A percentile compares a stretch with the other conserved stretches of the same genome.
Evolutionary conservation across 2,797 vertebrate genomes (phyloP).

Genomic region (Schizothorax lantsangensis): DNA sequence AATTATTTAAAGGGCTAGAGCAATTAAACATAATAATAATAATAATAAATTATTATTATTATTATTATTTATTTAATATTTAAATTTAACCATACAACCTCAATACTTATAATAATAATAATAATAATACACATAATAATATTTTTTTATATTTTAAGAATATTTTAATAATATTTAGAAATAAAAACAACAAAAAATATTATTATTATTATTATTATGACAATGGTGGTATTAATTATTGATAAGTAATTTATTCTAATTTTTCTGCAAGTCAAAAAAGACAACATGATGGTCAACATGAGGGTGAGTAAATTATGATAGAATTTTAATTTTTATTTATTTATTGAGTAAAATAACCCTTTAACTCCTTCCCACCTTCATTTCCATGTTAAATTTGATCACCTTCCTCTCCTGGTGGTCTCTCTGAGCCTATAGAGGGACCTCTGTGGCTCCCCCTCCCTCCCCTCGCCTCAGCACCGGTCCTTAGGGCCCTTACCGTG

Average conservation of each 20-base stretch:
- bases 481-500: conserved; percentile 13
- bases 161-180: not conserved
- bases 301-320: too few relatives aligned
- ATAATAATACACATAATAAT: too few relatives aligned
- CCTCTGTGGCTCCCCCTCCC: not conserved
- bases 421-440: conserved; percentile 1
- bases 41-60: too few relatives aligned
- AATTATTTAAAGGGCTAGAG: not conserved
- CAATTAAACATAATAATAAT: not conserved
- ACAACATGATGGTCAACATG: too few relatives aligned
- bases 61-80: too few relatives aligned
- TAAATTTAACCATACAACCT: too few relatives aligned
- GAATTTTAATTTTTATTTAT: not conserved
- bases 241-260: not conserved
- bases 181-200: not conserved
- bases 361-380: not conserved
- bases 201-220: not conserved
- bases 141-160: not conserved
- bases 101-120: too few relatives aligned
- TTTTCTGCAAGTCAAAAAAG: not conserved
- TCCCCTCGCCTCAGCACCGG: not conserved
- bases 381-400: conserved; percentile 52
- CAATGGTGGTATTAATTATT: not conserved
- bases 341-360: not conserved
- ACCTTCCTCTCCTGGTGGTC: conserved; percentile 10